Conservation (phyloP, 2,888 invertebrate species). For the Andrena marginata region DNA sequence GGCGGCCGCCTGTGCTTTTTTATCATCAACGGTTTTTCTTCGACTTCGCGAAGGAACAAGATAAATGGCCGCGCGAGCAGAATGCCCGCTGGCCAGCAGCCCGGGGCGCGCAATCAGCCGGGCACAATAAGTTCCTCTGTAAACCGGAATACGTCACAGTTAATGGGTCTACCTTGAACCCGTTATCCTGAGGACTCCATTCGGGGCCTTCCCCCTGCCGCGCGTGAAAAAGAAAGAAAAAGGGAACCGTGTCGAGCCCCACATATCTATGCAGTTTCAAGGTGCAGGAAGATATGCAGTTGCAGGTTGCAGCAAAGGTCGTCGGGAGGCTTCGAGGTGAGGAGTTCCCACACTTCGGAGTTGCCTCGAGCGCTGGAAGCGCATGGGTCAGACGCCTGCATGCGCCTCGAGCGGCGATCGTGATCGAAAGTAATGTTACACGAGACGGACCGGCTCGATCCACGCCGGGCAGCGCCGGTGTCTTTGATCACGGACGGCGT, state of each 20-base stretch:
- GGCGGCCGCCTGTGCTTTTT: conserved; percentile 17
- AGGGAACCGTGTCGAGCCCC: conserved; percentile 49
- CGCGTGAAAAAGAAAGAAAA: conserved; percentile 8
- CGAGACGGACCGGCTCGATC: conserved; percentile 64
- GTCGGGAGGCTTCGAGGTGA: conserved; percentile 81
- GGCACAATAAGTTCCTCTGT: conserved; percentile 52
- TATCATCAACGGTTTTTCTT: conserved; percentile 42
- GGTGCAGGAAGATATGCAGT: conserved; percentile 75
- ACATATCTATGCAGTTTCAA: conserved; percentile 63
- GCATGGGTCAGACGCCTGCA: conserved; percentile 81
- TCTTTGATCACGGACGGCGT: conserved; percentile 3
- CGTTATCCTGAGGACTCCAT: conserved; percentile 74
- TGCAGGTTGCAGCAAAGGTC: conserved; percentile 82
- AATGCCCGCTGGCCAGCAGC: conserved; percentile 58
- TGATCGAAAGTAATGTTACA: conserved; percentile 76
- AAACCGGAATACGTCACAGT: conserved; percentile 69
- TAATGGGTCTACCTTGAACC: conserved; percentile 76
- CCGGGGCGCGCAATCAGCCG: conserved; percentile 63
- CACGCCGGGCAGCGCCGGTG: not conserved
- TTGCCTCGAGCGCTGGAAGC: conserved; percentile 80
- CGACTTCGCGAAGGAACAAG: conserved; percentile 58
- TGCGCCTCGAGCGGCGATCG: conserved; percentile 79
- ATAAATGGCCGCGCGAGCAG: conserved; percentile 69
- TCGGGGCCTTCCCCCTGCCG: conserved; percentile 33
- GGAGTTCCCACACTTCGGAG: conserved; percentile 83